Percentiles rank a stretch among this genome's conserved stretches.
Conservation (phyloP, 2,797 vertebrate species). For the Falco concolor region DNA sequence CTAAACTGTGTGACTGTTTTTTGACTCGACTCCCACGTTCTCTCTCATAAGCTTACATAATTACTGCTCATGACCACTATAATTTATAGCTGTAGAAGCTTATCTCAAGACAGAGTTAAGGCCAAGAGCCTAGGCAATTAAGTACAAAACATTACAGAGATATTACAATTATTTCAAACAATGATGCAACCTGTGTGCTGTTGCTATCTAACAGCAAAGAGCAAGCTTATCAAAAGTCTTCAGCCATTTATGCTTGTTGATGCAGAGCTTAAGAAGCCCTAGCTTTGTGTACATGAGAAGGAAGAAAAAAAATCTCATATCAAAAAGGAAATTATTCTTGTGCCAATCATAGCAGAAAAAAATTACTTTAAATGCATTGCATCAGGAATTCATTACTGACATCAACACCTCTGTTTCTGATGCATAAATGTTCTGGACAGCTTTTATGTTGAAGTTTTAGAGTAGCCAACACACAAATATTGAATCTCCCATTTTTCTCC, state of each 20-base stretch:
- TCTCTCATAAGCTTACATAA: not conserved
- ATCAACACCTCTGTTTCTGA: not conserved
- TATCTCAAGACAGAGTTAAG: constrained; percentile 1
- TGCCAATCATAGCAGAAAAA: not conserved
- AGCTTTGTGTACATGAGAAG: not conserved
- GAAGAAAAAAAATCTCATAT: not conserved
- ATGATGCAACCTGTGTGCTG: not conserved
- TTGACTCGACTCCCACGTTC: not conserved
- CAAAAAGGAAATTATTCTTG: not conserved
- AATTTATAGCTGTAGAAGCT: constrained; percentile 20
- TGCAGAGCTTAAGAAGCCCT: not conserved
- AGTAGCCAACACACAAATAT: not conserved
- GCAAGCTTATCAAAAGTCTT: not conserved
- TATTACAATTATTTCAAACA: not conserved
- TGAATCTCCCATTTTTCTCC: not conserved
- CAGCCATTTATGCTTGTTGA: not conserved
- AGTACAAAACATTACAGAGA: not conserved
- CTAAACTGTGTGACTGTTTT: not conserved
- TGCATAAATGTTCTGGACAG: not conserved
- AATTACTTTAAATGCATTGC: not conserved
- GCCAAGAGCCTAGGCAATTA: not conserved
- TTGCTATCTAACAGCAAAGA: not conserved
- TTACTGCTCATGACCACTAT: not conserved
- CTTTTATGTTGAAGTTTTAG: not conserved
- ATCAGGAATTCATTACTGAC: not conserved